These are phyloP conservation scores for Halictus rubicundus DNA, from an alignment of 1,140 invertebrate genomes.

Conservation along the genomic window DNA sequence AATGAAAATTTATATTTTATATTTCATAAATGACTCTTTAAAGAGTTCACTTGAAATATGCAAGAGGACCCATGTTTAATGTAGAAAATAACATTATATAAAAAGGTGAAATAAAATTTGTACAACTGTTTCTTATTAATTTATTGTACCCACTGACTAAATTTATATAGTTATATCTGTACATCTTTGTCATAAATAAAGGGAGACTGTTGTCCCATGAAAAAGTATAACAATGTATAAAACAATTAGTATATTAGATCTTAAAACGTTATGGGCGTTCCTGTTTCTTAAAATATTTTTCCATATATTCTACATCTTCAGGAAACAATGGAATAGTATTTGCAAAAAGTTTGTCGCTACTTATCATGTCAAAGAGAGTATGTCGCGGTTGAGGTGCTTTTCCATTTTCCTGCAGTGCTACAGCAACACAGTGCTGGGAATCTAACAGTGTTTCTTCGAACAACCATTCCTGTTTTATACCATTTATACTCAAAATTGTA, in stretches of 20 bases:
- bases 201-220: background rate
- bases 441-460: conserved; percentile 95
- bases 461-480: conserved; percentile 84
- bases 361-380: conserved; percentile 77
- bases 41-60: background rate
- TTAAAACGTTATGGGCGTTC: conserved; percentile 63
- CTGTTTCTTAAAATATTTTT: conserved; percentile 80
- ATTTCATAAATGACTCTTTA: background rate
- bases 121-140: conserved; percentile 31
- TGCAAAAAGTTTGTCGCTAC: conserved; percentile 82
- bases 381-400: conserved; percentile 32
- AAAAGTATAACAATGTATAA: background rate
- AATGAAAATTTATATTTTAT: background rate
- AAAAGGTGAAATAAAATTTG: conserved; percentile 33
- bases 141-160: conserved; percentile 33
- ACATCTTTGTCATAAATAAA: conserved; percentile 26
- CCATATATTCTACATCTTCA: conserved; percentile 81
- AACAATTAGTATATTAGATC: background rate
- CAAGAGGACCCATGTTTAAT: background rate
- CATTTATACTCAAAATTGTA: conserved; percentile 86
- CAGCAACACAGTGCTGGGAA: conserved; percentile 89
- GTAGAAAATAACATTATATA: background rate
- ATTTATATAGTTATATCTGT: conserved; percentile 31
- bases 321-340: conserved; percentile 80
- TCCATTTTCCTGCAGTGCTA: conserved; percentile 82